phyloP scores from a whole-genome alignment of 2,113 vertebrate genomes.

The Centropristis striata region DNA sequence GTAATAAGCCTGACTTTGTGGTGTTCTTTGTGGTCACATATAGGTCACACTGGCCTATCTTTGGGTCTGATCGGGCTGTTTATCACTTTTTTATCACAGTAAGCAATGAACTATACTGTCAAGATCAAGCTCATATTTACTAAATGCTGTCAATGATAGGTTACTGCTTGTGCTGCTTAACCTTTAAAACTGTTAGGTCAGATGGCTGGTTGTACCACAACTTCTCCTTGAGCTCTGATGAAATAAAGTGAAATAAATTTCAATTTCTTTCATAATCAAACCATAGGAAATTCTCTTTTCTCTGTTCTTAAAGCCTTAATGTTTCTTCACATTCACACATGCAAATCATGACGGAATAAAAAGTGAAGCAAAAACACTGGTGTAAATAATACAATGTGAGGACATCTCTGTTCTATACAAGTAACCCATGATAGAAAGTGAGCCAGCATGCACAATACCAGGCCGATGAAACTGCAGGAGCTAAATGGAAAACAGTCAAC shows the following conservation, averaged over 20 bases:
- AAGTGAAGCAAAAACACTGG: neutral
- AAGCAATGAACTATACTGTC: too few relatives aligned
- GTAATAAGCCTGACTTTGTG: neutral
- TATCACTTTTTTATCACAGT: too few relatives aligned
- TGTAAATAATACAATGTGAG: neutral
- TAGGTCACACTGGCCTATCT: neutral
- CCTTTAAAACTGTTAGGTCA: neutral
- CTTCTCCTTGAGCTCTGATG: neutral
- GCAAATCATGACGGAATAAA: neutral
- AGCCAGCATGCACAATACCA: too few relatives aligned
- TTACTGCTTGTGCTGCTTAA: neutral
- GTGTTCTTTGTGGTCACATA: neutral
- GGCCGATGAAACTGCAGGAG: too few relatives aligned
- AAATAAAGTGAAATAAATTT: neutral
- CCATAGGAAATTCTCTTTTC: neutral
- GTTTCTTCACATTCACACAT: neutral
- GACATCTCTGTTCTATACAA: too few relatives aligned
- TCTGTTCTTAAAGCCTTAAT: too few relatives aligned
- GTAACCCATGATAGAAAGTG: too few relatives aligned
- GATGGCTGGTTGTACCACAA: neutral
- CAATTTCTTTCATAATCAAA: neutral
- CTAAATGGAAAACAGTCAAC: too few relatives aligned
- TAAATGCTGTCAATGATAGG: neutral
- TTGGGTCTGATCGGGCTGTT: neutral
- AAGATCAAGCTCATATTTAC: too few relatives aligned